These are phyloP conservation scores for Pan troglodytes DNA, from an alignment of 2,113 vertebrate genomes.

Conservation along the genomic window NHGRI_mPanTro3-v2.1_pri NC_072416.2:6824501-6825000, in stretches of 20 bases:
- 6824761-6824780: not conserved
- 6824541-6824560: slow-evolving; percentile 6
- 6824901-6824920: not conserved
- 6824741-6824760: not conserved
- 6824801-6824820: not conserved
- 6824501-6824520: no score
- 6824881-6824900: not conserved
- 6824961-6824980: not conserved
- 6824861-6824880: not conserved
- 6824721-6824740: not conserved
- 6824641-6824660: not conserved
- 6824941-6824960: not conserved
- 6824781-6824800: not conserved
- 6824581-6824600: not conserved
- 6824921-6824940: not conserved
- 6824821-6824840: not conserved
- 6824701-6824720: not conserved
- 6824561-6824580: not conserved
- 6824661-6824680: not conserved
- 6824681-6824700: not conserved
- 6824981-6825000: not conserved
- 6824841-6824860: not conserved
- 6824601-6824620: not conserved
- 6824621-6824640: not conserved
- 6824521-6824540: not conserved